A percentile compares a stretch with the other conserved stretches of the same genome.
phyloP scores from a whole-genome alignment of 2,888 invertebrate species.

The Conistra vaccinii region DNA sequence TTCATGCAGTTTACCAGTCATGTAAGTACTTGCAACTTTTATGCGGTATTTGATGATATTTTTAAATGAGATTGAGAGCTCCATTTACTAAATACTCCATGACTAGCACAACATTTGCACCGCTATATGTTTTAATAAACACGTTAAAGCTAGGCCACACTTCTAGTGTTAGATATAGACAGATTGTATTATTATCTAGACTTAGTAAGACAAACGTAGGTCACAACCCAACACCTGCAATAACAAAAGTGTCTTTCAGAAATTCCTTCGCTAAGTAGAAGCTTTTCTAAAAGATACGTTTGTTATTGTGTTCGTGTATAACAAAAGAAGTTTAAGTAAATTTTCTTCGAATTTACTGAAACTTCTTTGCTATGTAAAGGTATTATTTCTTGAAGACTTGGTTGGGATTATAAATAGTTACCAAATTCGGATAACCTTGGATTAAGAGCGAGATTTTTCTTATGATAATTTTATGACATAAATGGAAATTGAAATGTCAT shows the following conservation, averaged over 20 bases:
- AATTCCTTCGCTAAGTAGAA: constrained; percentile 15
- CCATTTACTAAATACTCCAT: constrained; percentile 17
- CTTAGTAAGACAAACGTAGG: constrained; percentile 37
- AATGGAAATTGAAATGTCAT: background rate
- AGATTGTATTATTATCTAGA: constrained; percentile 31
- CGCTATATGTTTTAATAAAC: constrained; percentile 63
- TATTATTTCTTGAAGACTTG: background rate
- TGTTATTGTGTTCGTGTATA: constrained; percentile 17
- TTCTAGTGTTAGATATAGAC: constrained; percentile 29
- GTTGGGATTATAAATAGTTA: constrained; percentile 2
- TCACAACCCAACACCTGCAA: constrained; percentile 31
- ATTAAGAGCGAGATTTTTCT: background rate
- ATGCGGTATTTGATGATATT: too few species aligned
- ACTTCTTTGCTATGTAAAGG: background rate
- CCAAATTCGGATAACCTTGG: background rate
- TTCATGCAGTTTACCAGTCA: background rate
- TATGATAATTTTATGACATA: background rate
- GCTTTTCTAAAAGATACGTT: constrained; percentile 18
- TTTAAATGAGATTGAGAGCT: background rate
- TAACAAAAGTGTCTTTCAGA: background rate
- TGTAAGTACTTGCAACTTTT: background rate
- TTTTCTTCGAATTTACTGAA: too few species aligned
- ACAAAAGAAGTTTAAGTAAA: constrained; percentile 11
- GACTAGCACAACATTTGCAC: constrained; percentile 37
- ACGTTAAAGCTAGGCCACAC: constrained; percentile 41